These are phyloP conservation scores for Lathronympha strigana DNA, from an alignment of 2,888 invertebrate species.

Conservation along the genomic window DNA sequence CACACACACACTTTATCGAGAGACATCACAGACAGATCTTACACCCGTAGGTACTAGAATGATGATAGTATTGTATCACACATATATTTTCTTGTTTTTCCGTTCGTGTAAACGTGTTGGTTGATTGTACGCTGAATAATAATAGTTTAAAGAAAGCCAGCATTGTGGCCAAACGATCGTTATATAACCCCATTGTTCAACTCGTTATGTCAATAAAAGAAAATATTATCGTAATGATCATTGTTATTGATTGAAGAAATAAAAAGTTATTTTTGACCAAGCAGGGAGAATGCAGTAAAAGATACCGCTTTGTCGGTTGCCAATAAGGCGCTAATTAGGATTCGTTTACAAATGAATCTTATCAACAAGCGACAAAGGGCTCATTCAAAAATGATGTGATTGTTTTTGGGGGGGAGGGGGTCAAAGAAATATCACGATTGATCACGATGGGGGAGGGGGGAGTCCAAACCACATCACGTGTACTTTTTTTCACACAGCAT, in stretches of 20 bases:
- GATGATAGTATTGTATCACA: not conserved
- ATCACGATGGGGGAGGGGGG: no score
- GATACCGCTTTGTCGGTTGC: no score
- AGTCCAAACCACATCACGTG: no score
- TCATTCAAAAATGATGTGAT: no score
- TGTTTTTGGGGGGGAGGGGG: no score
- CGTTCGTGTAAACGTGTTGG: constrained; percentile 1
- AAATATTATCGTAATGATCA: not conserved
- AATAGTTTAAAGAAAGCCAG: constrained; percentile 7
- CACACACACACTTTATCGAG: no score
- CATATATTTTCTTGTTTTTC: not conserved
- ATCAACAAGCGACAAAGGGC: no score
- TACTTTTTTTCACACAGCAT: no score
- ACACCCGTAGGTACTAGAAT: not conserved
- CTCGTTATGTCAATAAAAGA: constrained; percentile 11
- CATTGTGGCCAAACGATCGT: constrained; percentile 9
- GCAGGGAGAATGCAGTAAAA: not conserved
- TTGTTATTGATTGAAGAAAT: constrained; percentile 5
- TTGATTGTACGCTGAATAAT: not conserved
- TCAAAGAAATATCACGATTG: no score
- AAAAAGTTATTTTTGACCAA: not conserved
- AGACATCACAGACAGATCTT: not conserved
- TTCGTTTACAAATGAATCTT: no score
- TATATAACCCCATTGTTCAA: constrained; percentile 11
- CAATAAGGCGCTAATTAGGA: no score